These are phyloP conservation scores for Ptychadena robeensis DNA, from an alignment of 2,797 vertebrate species.

Conservation along the genomic window DNA sequence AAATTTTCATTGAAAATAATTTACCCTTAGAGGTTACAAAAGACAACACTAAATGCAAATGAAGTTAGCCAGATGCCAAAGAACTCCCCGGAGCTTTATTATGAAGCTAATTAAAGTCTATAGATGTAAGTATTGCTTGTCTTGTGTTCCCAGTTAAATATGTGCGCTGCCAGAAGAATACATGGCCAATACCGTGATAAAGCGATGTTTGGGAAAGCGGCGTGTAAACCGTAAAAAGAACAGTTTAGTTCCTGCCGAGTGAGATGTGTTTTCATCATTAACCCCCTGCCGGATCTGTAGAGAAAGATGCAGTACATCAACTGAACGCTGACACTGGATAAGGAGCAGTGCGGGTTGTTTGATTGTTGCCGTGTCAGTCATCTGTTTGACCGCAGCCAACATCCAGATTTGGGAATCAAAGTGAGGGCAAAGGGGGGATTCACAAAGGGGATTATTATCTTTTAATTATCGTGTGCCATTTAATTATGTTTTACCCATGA, in stretches of 20 bases:
- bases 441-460: not conserved
- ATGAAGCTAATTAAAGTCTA: slow-evolving; percentile 57
- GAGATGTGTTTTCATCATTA: slow-evolving; percentile 44
- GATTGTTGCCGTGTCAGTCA: slow-evolving; percentile 10
- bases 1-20: slow-evolving; percentile 46
- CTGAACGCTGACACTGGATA: slow-evolving; percentile 22
- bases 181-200: slow-evolving; percentile 32
- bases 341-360: not conserved
- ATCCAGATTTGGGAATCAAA: not conserved
- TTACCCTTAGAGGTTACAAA: slow-evolving; percentile 62
- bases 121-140: slow-evolving; percentile 55
- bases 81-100: slow-evolving; percentile 54
- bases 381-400: not conserved
- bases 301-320: slow-evolving; percentile 9
- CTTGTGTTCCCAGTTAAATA: slow-evolving; percentile 36
- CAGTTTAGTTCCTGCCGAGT: slow-evolving; percentile 27
- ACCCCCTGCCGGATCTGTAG: slow-evolving; percentile 22
- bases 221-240: slow-evolving; percentile 30
- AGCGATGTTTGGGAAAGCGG: slow-evolving; percentile 21
- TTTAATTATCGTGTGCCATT: not conserved
- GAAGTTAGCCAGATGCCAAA: slow-evolving; percentile 56
- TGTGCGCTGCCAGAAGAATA: slow-evolving; percentile 15
- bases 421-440: not conserved
- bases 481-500: too few relatives aligned
- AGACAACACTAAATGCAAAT: slow-evolving; percentile 60